phyloP scores from a whole-genome alignment of 2,888 invertebrate species.

The Limulus polyphemus region DNA sequence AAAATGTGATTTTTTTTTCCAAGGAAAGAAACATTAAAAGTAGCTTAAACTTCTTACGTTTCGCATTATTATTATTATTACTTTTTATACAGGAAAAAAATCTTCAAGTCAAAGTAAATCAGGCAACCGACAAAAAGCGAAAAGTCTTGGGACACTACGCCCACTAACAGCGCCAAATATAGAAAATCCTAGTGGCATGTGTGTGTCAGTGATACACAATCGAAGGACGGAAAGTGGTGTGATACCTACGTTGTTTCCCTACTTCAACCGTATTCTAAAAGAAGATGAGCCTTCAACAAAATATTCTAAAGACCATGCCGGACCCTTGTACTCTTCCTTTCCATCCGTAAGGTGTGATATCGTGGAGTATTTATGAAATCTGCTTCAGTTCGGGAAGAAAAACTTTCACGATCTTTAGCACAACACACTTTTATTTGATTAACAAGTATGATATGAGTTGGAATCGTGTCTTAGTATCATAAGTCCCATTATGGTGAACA shows the following conservation, averaged over 20 bases:
- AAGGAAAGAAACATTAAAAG: too few species aligned
- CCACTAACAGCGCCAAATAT: neutral
- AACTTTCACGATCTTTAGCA: too few species aligned
- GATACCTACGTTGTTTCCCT: conserved; percentile 19
- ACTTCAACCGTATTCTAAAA: conserved; percentile 21
- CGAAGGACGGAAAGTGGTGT: conserved; percentile 17
- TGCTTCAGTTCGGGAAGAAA: neutral
- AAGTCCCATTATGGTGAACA: too few species aligned
- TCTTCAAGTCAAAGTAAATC: too few species aligned
- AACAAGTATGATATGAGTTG: too few species aligned
- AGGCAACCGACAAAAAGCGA: conserved; percentile 13
- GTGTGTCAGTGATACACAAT: conserved; percentile 22
- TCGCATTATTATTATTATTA: too few species aligned
- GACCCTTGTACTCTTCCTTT: conserved; percentile 47
- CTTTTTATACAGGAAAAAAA: too few species aligned
- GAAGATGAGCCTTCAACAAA: conserved; percentile 11
- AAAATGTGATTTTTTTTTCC: too few species aligned
- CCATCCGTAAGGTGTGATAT: conserved; percentile 92
- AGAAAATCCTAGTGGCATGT: neutral
- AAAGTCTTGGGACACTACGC: conserved; percentile 21
- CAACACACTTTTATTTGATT: too few species aligned
- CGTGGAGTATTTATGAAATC: conserved; percentile 65
- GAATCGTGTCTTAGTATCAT: too few species aligned
- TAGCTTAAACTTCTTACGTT: too few species aligned
- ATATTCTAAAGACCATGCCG: conserved; percentile 20